phyloP scores from a whole-genome alignment of 2,113 vertebrate species.

The Excalfactoria chinensis region DNA sequence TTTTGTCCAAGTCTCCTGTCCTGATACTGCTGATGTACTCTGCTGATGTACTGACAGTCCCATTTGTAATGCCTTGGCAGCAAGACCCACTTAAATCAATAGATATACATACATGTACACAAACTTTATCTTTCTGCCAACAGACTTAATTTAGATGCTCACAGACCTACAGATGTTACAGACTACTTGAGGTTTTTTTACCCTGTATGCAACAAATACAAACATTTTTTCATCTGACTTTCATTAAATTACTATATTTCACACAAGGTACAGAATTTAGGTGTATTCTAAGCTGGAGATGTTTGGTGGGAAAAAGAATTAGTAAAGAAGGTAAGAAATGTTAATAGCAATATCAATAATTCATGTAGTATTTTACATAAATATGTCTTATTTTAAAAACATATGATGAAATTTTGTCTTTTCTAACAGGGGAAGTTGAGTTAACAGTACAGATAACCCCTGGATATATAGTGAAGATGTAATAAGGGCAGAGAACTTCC shows the following conservation, averaged over 20 bases:
- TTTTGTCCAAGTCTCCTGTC: constrained; percentile 44
- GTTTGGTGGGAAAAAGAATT: background rate
- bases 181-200: background rate
- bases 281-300: background rate
- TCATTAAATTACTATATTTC: background rate
- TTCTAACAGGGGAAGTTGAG: background rate
- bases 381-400: background rate
- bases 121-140: constrained; percentile 35
- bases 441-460: background rate
- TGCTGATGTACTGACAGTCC: background rate
- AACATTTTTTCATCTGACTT: background rate
- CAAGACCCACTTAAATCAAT: constrained; percentile 38
- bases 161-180: background rate
- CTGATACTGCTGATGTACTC: constrained; percentile 36
- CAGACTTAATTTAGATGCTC: constrained; percentile 10
- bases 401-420: background rate
- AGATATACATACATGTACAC: constrained; percentile 26
- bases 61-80: constrained; percentile 39
- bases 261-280: background rate
- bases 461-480: background rate
- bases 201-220: background rate
- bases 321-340: background rate
- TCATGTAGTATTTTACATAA: background rate
- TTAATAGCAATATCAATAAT: background rate
- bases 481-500: background rate